These are phyloP conservation scores for Epizoanthus stellaris DNA, from an alignment of 92 coral and sea anemone species.

Conservation along the genomic window DNA sequence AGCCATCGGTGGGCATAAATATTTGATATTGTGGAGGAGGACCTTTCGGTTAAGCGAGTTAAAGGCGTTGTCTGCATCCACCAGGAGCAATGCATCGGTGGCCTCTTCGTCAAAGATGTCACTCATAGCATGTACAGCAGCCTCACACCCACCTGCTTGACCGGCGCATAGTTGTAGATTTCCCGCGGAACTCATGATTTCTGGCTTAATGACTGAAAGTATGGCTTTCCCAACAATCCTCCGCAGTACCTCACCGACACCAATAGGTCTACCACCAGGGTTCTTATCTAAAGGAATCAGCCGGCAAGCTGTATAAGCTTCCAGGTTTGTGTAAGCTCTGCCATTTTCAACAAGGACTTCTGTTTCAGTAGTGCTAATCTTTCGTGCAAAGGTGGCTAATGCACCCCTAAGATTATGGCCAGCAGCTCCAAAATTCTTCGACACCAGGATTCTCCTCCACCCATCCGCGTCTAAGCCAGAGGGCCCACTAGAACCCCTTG, in stretches of 20 bases:
- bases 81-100: constrained; percentile 11
- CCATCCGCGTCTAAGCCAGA: constrained; percentile 36
- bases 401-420: constrained; percentile 9
- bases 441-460: constrained; percentile 34
- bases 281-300: no score
- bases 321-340: no score
- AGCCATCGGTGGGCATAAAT: not conserved
- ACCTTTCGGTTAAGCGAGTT: constrained; percentile 14
- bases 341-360: constrained; percentile 3
- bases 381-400: constrained; percentile 14
- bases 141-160: constrained; percentile 3
- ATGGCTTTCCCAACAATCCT: no score
- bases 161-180: not conserved
- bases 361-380: constrained; percentile 17
- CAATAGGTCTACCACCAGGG: no score
- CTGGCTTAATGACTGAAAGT: not conserved
- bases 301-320: no score
- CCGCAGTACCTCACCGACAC: no score
- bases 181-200: not conserved
- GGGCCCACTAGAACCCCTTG: constrained; percentile 20
- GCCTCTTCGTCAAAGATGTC: constrained; percentile 5
- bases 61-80: not conserved
- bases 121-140: constrained; percentile 13
- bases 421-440: constrained; percentile 13
- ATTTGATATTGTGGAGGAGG: constrained; percentile 16